These are phyloP conservation scores for Podarcis siculus DNA, from an alignment of 2,797 vertebrate species.

Conservation along the genomic window DNA sequence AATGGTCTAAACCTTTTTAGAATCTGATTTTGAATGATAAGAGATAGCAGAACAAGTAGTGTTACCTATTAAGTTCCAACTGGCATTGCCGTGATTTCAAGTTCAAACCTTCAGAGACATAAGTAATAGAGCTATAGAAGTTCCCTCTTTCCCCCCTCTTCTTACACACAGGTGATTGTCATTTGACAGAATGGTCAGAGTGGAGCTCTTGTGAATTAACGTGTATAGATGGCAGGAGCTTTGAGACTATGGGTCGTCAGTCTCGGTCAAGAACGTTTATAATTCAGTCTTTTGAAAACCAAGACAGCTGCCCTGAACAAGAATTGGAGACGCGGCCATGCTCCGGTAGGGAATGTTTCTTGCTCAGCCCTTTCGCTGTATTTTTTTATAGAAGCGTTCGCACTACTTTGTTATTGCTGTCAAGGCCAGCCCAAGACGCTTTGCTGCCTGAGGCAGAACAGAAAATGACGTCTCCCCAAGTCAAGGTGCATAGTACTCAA, in stretches of 20 bases:
- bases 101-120: constrained; percentile 1
- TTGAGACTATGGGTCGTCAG: constrained; percentile 87
- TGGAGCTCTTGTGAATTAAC: constrained; percentile 96
- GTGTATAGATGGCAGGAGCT: constrained; percentile 93
- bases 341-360: constrained; percentile 81
- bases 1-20: neutral
- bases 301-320: constrained; percentile 89
- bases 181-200: constrained; percentile 92
- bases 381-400: neutral
- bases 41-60: neutral
- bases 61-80: neutral
- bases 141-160: neutral
- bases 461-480: too few relatives aligned
- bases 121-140: neutral
- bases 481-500: too few relatives aligned
- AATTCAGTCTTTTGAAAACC: constrained; percentile 87
- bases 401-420: neutral
- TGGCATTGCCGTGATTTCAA: neutral
- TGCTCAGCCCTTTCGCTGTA: neutral
- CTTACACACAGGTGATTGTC: constrained; percentile 87
- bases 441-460: too few relatives aligned
- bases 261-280: constrained; percentile 91
- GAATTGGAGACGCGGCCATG: constrained; percentile 89
- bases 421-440: too few relatives aligned
- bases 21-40: neutral